These are phyloP conservation scores for Eucera pruinosa DNA, from an alignment of 2,888 invertebrate genomes.

Conservation along the genomic window DNA sequence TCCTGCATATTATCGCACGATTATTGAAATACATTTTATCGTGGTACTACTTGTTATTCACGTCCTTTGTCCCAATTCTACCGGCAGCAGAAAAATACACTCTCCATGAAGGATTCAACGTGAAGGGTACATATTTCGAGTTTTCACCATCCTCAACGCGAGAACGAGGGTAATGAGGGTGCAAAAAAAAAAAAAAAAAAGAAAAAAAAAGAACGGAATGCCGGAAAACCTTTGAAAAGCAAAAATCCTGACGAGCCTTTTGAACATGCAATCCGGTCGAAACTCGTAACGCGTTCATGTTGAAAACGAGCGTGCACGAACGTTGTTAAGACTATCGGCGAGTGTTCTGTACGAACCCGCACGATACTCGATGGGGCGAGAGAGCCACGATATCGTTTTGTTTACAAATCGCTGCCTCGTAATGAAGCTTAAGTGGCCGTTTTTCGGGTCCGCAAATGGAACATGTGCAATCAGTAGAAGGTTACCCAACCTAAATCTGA, in stretches of 20 bases:
- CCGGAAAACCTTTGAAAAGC: neutral
- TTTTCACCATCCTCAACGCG: neutral
- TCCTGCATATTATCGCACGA: no score
- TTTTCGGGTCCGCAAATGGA: constrained; percentile 27
- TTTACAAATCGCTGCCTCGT: constrained; percentile 7
- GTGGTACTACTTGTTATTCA: neutral
- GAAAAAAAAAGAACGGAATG: neutral
- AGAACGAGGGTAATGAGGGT: constrained; percentile 10
- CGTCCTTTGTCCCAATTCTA: neutral
- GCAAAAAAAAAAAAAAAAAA: constrained; percentile 8
- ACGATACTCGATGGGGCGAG: neutral
- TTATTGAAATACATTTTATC: neutral
- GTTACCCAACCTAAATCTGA: constrained; percentile 9
- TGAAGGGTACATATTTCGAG: neutral
- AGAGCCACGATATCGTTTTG: constrained; percentile 18
- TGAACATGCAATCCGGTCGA: constrained; percentile 19
- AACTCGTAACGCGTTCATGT: constrained; percentile 27
- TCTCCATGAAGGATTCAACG: no score
- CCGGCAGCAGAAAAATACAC: neutral
- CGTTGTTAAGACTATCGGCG: constrained; percentile 37
- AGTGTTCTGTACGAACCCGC: constrained; percentile 14
- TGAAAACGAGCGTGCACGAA: constrained; percentile 31
- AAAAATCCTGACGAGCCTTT: constrained; percentile 25
- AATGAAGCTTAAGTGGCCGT: constrained; percentile 42
- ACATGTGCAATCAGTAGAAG: constrained; percentile 24